Base-by-base conservation (phyloP, 1,140 invertebrate genomes). In the Hylaeus volcanicus region DNA sequence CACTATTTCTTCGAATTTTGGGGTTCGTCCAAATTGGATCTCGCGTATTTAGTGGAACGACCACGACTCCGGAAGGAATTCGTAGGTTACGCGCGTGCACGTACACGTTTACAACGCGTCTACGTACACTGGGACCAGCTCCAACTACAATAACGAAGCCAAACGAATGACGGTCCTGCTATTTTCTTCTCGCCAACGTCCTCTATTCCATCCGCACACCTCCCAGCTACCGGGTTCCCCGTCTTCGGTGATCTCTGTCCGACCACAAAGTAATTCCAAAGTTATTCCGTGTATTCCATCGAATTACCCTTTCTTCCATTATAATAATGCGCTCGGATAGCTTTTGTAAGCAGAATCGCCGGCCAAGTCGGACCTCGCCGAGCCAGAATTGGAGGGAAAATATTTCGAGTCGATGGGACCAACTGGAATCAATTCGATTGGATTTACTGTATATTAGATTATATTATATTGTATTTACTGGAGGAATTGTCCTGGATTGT, bases 11-110 rank as follows among this genome's bases (percentile, higher is more conserved):
- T 85, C 80, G 84, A 81, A 86, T 86, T 81, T 81, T 86, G 78
- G 83, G 69, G 48, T 64, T 60, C 78, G 84, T 86, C 84, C 83
- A 86, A 86, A 86, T 86, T 86, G 84, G 84, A 86, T 86, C 73
- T 77, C 73, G 74, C 83, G 83, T 86, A 81, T 86, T 86, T 86
- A 86, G 66, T 72, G 60, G 61, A 60, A 79, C 81, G 61, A 58
- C 68, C 66, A 53, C 74, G 60, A 58, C 63, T 48, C 63, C 15
- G 43, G n/a, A 55, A 71, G 61, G 55, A 61, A 43, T 75, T 72
- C 71, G 41, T 74, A 5, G 15, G 41, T 15, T 11, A 55, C n/a
- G 48, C 39, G 69, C 72, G 39, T 72, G 41, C 64, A 84, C 82
- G 60, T 83, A 82, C 53, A 68, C 56, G 60, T 11, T 12, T 45